Evolutionary conservation across 2,113 vertebrate species (phyloP).

Genomic region (Diadophis punctatus): DNA sequence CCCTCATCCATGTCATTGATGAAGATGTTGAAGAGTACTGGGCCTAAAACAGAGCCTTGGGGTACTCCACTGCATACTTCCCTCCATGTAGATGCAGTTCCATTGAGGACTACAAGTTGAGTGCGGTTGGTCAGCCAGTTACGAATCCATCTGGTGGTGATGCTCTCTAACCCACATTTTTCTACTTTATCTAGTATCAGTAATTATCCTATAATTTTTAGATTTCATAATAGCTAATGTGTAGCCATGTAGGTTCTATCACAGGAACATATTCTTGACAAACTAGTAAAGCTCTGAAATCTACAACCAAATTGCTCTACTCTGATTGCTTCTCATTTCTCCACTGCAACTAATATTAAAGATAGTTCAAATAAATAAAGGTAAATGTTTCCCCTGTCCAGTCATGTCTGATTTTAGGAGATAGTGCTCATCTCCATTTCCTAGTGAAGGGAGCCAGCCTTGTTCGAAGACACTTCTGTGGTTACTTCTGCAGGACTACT

Average conservation of each 20-base stretch:
- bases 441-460: not conserved
- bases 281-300: not conserved
- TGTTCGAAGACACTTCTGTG: not conserved
- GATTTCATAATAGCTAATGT: not conserved
- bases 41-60: no score
- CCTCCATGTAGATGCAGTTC: no score
- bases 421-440: not conserved
- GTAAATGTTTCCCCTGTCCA: not conserved
- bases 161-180: no score
- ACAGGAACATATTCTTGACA: not conserved
- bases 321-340: not conserved
- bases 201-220: not conserved
- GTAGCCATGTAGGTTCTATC: not conserved
- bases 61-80: no score
- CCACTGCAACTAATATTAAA: not conserved
- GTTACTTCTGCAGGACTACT: not conserved
- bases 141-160: no score
- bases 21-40: no score
- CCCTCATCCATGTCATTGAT: no score
- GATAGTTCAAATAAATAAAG: not conserved
- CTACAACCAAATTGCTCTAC: not conserved
- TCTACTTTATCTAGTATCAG: no score
- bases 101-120: no score
- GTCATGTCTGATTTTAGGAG: no score
- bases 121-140: no score